Conservation (phyloP, 2,797 vertebrate genomes). For the Benthosema pterotum region DNA sequence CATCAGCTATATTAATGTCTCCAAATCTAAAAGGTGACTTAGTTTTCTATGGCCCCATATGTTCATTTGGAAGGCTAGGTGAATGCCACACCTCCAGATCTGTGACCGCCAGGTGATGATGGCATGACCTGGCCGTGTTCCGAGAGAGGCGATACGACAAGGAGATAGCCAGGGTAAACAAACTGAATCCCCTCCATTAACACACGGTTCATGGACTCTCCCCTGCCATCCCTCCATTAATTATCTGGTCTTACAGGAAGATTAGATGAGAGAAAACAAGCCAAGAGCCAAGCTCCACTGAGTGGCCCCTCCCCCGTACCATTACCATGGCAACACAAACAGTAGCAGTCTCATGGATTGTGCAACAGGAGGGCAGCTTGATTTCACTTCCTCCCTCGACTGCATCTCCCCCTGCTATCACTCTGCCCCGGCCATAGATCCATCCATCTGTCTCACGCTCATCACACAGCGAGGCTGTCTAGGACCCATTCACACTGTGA, state of each 20-base stretch:
- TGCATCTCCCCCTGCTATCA: slow-evolving; percentile 9
- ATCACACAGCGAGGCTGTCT: slow-evolving; percentile 42
- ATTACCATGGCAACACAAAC: slow-evolving; percentile 69
- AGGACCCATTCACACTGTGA: slow-evolving; percentile 32
- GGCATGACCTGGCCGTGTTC: slow-evolving; percentile 38
- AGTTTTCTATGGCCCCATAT: neutral
- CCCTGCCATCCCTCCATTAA: slow-evolving; percentile 72
- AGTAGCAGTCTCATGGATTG: slow-evolving; percentile 66
- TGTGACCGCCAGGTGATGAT: slow-evolving; percentile 25
- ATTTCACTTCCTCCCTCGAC: slow-evolving; percentile 16
- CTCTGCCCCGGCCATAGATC: slow-evolving; percentile 31
- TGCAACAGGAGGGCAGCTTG: slow-evolving; percentile 43
- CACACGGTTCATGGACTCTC: slow-evolving; percentile 52
- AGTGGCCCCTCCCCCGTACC: slow-evolving; percentile 63
- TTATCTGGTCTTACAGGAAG: slow-evolving; percentile 76
- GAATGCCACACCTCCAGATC: slow-evolving; percentile 33
- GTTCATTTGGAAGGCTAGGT: slow-evolving; percentile 15
- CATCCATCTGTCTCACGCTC: slow-evolving; percentile 58
- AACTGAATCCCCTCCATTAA: slow-evolving; percentile 75
- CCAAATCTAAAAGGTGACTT: slow-evolving; percentile 33
- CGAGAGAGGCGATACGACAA: slow-evolving; percentile 37
- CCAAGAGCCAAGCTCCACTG: slow-evolving; percentile 59
- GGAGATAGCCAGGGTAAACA: slow-evolving; percentile 65
- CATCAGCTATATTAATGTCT: slow-evolving; percentile 1
- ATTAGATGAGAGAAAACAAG: slow-evolving; percentile 61